Conservation (phyloP, 2,113 vertebrate species). For the Calidris pygmaea region DNA sequence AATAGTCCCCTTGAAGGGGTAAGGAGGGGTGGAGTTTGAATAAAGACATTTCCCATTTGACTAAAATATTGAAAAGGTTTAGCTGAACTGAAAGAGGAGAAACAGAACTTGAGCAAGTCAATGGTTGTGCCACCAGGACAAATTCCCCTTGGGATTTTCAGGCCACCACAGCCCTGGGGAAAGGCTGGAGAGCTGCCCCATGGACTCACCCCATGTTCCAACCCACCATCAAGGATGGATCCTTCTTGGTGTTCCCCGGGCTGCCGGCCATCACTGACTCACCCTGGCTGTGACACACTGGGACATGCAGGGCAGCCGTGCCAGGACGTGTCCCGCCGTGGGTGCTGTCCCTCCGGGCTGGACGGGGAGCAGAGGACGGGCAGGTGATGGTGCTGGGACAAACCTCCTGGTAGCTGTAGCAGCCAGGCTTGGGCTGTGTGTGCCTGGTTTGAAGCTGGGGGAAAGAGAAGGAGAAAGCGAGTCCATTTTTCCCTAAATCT, state of each 20-base stretch:
- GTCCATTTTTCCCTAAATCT: not conserved
- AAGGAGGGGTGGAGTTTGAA: too few relatives aligned
- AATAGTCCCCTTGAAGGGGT: too few relatives aligned
- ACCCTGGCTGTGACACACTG: rapidly evolving
- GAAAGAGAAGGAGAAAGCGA: not conserved
- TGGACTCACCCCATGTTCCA: not conserved
- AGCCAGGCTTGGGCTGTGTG: not conserved
- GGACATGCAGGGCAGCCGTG: rapidly evolving
- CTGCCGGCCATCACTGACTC: rapidly evolving
- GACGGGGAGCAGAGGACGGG: not conserved
- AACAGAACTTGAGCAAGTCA: not conserved
- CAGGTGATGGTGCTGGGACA: not conserved
- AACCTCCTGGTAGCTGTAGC: rapidly evolving
- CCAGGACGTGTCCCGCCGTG: rapidly evolving
- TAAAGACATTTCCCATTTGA: too few relatives aligned
- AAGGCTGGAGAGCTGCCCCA: not conserved
- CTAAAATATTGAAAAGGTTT: too few relatives aligned
- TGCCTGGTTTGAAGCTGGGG: not conserved
- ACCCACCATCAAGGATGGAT: rapidly evolving
- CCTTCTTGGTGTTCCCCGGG: not conserved
- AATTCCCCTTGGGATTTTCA: not conserved
- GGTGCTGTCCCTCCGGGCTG: not conserved
- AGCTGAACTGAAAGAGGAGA: not conserved
- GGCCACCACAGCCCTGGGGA: not conserved
- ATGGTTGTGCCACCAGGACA: not conserved